Evolutionary conservation across 2,113 vertebrate genomes (phyloP).

Genomic region (Odocoileus hemionus): DNA sequence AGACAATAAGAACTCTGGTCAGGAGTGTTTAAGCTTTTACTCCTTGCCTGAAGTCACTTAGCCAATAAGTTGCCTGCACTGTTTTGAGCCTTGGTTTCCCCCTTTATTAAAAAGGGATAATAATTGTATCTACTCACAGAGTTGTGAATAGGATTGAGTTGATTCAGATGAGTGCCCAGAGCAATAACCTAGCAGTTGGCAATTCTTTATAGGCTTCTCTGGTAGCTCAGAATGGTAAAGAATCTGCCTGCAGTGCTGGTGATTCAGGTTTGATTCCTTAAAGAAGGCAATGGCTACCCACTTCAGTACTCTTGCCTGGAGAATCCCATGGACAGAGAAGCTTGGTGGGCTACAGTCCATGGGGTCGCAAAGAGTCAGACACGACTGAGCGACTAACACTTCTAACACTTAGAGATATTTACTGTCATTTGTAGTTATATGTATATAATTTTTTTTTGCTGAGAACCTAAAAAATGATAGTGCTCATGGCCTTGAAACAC

Average conservation of each 20-base stretch:
- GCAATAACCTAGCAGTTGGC: not conserved
- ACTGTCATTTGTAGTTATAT: not conserved
- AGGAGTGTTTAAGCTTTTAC: not conserved
- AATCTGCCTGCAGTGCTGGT: not conserved
- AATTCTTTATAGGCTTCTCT: not conserved
- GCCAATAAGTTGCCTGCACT: not conserved
- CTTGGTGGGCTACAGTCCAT: not conserved
- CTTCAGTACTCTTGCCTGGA: not conserved
- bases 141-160: not conserved
- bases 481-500: not conserved
- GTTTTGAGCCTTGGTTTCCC: not conserved
- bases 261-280: not conserved
- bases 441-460: not conserved
- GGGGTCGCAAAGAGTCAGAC: not conserved
- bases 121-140: not conserved
- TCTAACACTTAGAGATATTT: not conserved
- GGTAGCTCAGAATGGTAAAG: not conserved
- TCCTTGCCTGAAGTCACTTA: not conserved
- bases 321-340: not conserved
- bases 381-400: not conserved
- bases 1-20: not conserved
- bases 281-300: not conserved
- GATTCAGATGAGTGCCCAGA: not conserved
- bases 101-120: not conserved
- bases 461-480: constrained; percentile 42